Percentiles rank a stretch among this genome's conserved stretches.
These are phyloP conservation scores for Apodemia zela DNA, from an alignment of 2,888 invertebrate genomes.

Conservation along the genomic window DNA sequence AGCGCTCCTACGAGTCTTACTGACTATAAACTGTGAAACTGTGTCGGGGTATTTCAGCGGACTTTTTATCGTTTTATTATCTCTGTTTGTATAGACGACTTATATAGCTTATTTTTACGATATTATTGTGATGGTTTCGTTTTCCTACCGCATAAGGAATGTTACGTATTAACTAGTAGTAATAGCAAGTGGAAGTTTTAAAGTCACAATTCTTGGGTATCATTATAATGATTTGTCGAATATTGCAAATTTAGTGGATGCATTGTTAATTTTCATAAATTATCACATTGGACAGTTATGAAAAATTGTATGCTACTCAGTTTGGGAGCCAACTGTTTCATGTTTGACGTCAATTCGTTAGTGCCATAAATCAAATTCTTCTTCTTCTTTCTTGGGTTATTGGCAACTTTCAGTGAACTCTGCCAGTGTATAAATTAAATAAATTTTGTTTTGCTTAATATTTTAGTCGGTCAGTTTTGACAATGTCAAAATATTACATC, in stretches of 20 bases:
- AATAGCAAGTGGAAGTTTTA: conserved; percentile 54
- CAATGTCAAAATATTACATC: not conserved
- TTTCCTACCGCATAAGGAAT: conserved; percentile 75
- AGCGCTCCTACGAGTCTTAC: conserved; percentile 49
- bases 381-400: too few species aligned
- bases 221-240: conserved; percentile 57
- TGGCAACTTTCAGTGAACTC: too few species aligned
- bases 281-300: conserved; percentile 64
- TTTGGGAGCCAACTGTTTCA: conserved; percentile 36
- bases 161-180: conserved; percentile 68
- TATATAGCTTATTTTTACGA: conserved; percentile 74
- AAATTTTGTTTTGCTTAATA: not conserved
- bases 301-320: conserved; percentile 52
- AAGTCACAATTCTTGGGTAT: conserved; percentile 67
- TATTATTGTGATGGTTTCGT: conserved; percentile 77
- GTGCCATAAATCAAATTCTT: too few species aligned
- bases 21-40: conserved; percentile 60
- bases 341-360: not conserved
- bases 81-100: conserved; percentile 73
- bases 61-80: conserved; percentile 63
- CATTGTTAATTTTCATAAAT: conserved; percentile 63
- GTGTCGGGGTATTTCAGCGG: conserved; percentile 49
- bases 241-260: conserved; percentile 48
- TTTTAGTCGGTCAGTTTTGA: not conserved
- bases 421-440: too few species aligned